Conservation (phyloP, 2,888 invertebrate genomes). For the Cephus rjabovi region DNA sequence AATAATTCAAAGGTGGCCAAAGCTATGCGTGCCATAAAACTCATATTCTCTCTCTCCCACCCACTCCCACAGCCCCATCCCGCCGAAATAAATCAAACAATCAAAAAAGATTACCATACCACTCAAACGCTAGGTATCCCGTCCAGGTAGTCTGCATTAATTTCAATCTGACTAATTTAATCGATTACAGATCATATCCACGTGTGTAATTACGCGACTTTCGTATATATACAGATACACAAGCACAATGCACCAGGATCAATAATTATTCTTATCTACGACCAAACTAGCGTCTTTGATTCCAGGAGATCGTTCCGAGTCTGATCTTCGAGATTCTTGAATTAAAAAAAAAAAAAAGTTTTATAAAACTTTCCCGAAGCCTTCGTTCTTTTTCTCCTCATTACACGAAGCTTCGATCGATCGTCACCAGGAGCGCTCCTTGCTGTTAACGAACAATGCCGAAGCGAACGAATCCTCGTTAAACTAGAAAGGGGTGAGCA, state of each 20-base stretch:
- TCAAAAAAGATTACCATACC: not conserved
- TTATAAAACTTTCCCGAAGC: not conserved
- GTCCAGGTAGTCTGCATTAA: not conserved
- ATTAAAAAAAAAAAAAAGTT: not conserved
- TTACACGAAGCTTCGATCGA: not conserved
- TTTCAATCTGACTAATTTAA: not conserved
- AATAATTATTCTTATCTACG: not conserved
- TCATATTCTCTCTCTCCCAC: not conserved
- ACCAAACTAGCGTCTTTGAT: not conserved
- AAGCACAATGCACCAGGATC: not conserved
- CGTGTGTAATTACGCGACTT: not conserved
- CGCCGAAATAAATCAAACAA: not conserved
- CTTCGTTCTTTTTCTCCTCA: not conserved
- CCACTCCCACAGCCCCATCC: no score
- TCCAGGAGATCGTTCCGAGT: not conserved
- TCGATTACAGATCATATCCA: not conserved
- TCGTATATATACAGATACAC: not conserved
- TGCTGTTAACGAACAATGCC: not conserved
- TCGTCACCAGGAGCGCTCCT: not conserved
- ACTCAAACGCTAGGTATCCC: not conserved
- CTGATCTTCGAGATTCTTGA: not conserved
- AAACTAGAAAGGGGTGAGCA: not conserved
- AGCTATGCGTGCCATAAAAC: conserved; percentile 2
- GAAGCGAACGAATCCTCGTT: not conserved
- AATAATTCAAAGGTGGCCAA: conserved; percentile 3